Evolutionary conservation across 2,888 invertebrate species (phyloP), one percentile per base, ranked within the genome.

Genomic region (Pristionchus arcanus): DNA sequence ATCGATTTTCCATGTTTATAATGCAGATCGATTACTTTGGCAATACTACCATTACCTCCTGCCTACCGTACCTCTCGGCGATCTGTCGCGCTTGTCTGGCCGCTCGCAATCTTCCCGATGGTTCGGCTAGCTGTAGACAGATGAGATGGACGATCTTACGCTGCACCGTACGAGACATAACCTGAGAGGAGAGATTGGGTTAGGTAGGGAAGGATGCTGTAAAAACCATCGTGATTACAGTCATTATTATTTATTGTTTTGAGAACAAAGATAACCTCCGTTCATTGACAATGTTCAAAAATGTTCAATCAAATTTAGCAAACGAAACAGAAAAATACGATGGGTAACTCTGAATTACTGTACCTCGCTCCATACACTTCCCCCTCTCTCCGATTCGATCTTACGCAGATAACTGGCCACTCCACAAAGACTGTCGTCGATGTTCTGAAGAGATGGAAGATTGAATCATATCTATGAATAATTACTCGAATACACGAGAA

Each of bases 151-250:
- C 97, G 94, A 99, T 96, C 96, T 98, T 99, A 59, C 98, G 96
- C 96, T 98, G 98, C 98, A 99, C 98, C 0, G 98, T 98, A 91
- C 98, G 97, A 53, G 98, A 98, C 91, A 98, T 95, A 25, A 95
- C 94, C 90, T 96, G 87, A 21, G 68, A 68, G 68, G 28, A 5
- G 28, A 5, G 15, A 9, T 7, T 16, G 53, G n/a, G 28, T 81
- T 42, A 77, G 74, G 74, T 68, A 49, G 42, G 42, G 42, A 9
- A 34, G 31, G 4, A 68, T 31, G 5, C 25, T 28, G 7, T n/a
- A 28, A 9, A 28, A 31, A 31, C 13, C 31, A 15, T 25, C 5
- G 19, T n/a, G 59, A 28, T 28, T 66, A 11, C 28, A 66, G 31
- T 37, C 42, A 49, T 68, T 15, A 31, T n/a, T 68, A 2, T 31